phyloP scores from a whole-genome alignment of 1,140 invertebrate genomes.

The Frieseomelitta varia region DNA sequence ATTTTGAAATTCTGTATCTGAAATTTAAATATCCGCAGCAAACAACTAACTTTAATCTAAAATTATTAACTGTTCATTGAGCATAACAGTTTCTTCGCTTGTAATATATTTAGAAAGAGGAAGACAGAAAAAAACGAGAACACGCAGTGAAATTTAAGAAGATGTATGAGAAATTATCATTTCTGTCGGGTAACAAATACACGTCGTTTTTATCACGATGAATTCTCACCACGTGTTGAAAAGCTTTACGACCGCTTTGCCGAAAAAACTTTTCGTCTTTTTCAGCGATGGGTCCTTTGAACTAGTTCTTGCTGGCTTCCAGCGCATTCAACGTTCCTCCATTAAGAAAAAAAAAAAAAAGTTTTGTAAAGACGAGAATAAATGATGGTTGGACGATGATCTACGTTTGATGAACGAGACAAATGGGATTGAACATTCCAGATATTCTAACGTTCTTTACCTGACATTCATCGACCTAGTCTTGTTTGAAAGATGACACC shows the following conservation, averaged over 20 bases:
- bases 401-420: background rate
- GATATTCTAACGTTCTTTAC: background rate
- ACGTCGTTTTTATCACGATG: background rate
- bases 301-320: background rate
- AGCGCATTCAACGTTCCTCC: background rate
- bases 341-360: too few relatives aligned
- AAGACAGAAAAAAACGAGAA: background rate
- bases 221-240: background rate
- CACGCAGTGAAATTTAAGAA: background rate
- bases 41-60: too few relatives aligned
- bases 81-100: background rate
- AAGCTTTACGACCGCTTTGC: background rate
- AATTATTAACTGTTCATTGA: too few relatives aligned
- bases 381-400: background rate
- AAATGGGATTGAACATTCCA: background rate
- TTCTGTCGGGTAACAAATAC: background rate
- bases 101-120: background rate
- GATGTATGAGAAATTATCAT: background rate
- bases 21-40: too few relatives aligned
- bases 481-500: background rate
- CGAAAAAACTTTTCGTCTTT: background rate
- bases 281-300: background rate
- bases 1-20: too few relatives aligned
- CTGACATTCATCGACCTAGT: background rate
- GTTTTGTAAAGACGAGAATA: background rate